Conservation (phyloP, 2,797 vertebrate species). For the Rhynchonycteris naso region DNA sequence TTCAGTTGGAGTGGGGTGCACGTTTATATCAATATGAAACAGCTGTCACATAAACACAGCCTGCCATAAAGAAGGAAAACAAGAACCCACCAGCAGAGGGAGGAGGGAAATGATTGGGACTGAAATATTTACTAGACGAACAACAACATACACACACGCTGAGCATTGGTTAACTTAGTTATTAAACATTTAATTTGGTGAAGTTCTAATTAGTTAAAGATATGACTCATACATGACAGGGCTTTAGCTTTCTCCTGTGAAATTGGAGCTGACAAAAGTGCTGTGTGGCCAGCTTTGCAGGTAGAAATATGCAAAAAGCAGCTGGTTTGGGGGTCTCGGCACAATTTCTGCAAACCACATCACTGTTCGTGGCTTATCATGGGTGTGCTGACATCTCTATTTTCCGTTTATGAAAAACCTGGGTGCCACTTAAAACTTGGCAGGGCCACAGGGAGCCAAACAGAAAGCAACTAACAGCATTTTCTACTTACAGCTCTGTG, state of each 20-base stretch:
- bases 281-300: constrained; percentile 63
- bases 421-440: constrained; percentile 50
- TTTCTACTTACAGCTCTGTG: neutral
- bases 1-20: constrained; percentile 44
- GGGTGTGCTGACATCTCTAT: constrained; percentile 61
- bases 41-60: constrained; percentile 72
- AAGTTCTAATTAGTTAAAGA: constrained; percentile 59
- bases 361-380: neutral
- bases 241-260: constrained; percentile 58
- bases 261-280: constrained; percentile 54
- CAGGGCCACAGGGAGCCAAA: constrained; percentile 28
- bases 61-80: constrained; percentile 61
- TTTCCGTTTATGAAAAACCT: constrained; percentile 47
- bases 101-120: neutral
- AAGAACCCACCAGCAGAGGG: neutral
- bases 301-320: constrained; percentile 69
- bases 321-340: constrained; percentile 67
- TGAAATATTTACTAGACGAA: constrained; percentile 49
- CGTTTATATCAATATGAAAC: constrained; percentile 75
- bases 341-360: constrained; percentile 37
- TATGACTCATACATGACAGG: constrained; percentile 33
- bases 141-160: neutral
- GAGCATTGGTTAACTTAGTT: constrained; percentile 40
- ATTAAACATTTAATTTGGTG: constrained; percentile 62
- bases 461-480: neutral